Evolutionary conservation across 53 echinoderm and acorn worm species (phyloP).

Genomic region (Temnopleurus reevesii): DNA sequence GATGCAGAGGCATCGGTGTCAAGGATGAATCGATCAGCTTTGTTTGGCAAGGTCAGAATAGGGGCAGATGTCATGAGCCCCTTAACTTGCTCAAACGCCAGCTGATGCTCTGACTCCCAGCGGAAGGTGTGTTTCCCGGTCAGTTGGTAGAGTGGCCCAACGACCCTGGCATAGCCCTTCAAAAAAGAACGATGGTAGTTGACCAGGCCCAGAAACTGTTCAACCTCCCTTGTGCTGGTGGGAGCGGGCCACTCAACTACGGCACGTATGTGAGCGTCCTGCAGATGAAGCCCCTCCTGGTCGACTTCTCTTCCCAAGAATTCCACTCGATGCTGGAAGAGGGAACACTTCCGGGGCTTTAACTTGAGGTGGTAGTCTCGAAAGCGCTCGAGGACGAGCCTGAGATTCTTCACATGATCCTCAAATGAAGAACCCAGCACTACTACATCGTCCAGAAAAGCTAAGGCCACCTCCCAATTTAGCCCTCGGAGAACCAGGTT

Average conservation of each 20-base stretch:
- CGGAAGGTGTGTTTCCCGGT: background rate
- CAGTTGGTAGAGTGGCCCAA: background rate
- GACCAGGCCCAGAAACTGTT: background rate
- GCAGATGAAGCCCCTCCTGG: background rate
- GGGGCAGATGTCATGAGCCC: conserved; percentile 40
- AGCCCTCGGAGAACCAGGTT: too few relatives aligned
- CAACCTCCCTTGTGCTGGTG: too few relatives aligned
- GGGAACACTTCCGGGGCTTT: background rate
- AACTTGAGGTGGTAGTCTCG: background rate
- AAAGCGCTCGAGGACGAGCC: background rate
- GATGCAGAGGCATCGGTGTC: too few relatives aligned
- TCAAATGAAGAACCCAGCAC: too few relatives aligned
- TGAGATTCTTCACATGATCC: background rate
- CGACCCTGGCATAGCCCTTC: background rate
- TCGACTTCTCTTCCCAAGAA: background rate
- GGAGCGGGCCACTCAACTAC: background rate
- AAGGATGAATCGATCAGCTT: conserved; percentile 46
- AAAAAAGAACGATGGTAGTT: too few relatives aligned
- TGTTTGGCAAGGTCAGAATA: conserved; percentile 43
- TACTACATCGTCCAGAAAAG: too few relatives aligned
- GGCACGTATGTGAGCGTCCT: background rate
- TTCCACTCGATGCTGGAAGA: background rate
- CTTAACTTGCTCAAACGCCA: conserved; percentile 42
- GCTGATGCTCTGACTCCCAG: conserved; percentile 29
- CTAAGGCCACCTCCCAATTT: too few relatives aligned